phyloP scores from a whole-genome alignment of 2,113 vertebrate genomes.

The Colius striatus region DNA sequence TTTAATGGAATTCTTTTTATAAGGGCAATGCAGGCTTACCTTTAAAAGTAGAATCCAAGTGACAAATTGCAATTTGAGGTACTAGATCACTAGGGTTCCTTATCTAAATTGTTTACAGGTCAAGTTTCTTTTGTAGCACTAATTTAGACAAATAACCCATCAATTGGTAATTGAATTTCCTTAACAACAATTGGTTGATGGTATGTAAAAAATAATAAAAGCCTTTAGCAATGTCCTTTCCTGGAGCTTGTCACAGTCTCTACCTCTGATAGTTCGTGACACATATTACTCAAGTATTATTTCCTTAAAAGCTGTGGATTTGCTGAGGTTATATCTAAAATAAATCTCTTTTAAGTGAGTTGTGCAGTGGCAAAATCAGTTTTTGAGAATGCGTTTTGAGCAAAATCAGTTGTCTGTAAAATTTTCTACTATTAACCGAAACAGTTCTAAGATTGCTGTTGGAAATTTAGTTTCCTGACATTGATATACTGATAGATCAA shows the following conservation, averaged over 20 bases:
- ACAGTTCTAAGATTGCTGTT: neutral
- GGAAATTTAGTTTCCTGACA: neutral
- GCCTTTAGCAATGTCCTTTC: slow-evolving; percentile 54
- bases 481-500: neutral
- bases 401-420: too few species aligned
- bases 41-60: neutral
- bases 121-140: slow-evolving; percentile 62
- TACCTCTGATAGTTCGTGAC: slow-evolving; percentile 69
- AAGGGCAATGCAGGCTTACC: neutral
- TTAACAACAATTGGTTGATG: slow-evolving; percentile 69
- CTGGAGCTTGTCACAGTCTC: slow-evolving; percentile 71
- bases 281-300: slow-evolving; percentile 60
- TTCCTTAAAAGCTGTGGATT: slow-evolving; percentile 61
- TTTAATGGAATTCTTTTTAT: neutral
- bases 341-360: neutral
- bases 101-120: slow-evolving; percentile 75
- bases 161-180: slow-evolving; percentile 74
- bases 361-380: neutral
- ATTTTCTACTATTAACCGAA: too few species aligned
- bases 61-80: slow-evolving; percentile 22
- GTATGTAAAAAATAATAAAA: slow-evolving; percentile 76
- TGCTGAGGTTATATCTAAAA: slow-evolving; percentile 15
- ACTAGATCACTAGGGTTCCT: slow-evolving; percentile 43
- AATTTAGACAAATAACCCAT: slow-evolving; percentile 76
- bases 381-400: too few species aligned